A percentile compares a stretch with the other conserved stretches of the same genome.
These are phyloP conservation scores for Eunapius fragilis DNA, from an alignment of 37 sponge, comb jelly and placozoan genomes.

Conservation along the genomic window DNA sequence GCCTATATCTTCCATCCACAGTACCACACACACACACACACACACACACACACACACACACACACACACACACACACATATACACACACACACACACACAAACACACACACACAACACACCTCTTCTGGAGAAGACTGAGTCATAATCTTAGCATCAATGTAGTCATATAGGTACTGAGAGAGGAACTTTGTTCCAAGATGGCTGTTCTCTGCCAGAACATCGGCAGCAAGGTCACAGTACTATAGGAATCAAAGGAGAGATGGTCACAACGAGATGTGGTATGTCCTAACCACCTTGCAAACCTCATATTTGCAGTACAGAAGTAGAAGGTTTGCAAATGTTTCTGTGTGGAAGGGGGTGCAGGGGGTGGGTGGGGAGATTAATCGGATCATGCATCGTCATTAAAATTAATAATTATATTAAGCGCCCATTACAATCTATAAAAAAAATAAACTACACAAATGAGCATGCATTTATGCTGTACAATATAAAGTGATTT, in stretches of 20 bases:
- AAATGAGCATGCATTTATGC: too few species aligned
- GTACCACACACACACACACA: too few species aligned
- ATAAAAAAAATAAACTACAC: too few species aligned
- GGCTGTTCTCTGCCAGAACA: conserved; percentile 96
- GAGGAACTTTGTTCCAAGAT: conserved; percentile 89
- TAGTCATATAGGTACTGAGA: conserved; percentile 87
- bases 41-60: too few species aligned
- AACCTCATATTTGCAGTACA: conserved; percentile 92
- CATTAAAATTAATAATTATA: too few species aligned
- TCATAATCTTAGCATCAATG: conserved; percentile 89
- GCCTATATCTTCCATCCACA: too few species aligned
- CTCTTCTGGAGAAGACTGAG: conserved; percentile 93
- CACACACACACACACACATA: neutral
- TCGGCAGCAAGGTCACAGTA: conserved; percentile 99
- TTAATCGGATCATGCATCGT: too few species aligned
- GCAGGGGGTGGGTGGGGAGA: neutral
- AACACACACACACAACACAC: conserved; percentile 14
- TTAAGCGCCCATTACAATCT: too few species aligned
- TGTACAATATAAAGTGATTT: too few species aligned
- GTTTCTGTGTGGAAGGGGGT: conserved; percentile 59
- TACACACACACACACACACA: too few species aligned
- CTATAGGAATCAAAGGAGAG: conserved; percentile 18
- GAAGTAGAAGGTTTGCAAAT: conserved; percentile 93
- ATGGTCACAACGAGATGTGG: too few species aligned
- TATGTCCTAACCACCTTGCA: neutral